Percentiles rank a stretch among this genome's conserved stretches.
Conservation (phyloP, 2,113 vertebrate genomes). For the Anser cygnoides region DNA sequence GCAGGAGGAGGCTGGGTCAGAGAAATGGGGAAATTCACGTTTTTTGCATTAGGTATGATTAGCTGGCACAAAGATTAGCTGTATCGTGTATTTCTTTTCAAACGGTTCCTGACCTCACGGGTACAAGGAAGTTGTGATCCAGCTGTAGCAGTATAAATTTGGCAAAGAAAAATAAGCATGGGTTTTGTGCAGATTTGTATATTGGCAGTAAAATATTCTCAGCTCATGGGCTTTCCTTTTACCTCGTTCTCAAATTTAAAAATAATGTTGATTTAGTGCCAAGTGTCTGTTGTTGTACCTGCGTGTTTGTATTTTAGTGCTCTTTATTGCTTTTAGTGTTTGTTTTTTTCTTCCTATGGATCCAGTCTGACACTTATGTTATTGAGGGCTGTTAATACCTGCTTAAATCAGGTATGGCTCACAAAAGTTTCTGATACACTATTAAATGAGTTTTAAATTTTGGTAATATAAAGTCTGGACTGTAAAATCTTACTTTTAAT, state of each 20-base stretch:
- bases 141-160: constrained; percentile 42
- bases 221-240: neutral
- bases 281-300: neutral
- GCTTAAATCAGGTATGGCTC: neutral
- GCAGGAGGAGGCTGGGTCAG: neutral
- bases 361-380: neutral
- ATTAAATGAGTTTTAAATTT: neutral
- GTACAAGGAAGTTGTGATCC: constrained; percentile 32
- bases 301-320: neutral
- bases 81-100: neutral
- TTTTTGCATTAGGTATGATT: constrained; percentile 22
- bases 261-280: constrained; percentile 11
- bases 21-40: neutral
- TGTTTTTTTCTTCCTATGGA: neutral
- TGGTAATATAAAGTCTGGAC: neutral
- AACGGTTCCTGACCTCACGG: neutral
- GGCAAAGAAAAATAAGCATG: constrained; percentile 1
- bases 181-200: neutral
- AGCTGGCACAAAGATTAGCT: constrained; percentile 8
- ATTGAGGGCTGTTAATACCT: neutral
- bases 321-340: neutral
- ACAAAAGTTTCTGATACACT: fast-evolving
- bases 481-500: constrained; percentile 34
- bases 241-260: neutral
- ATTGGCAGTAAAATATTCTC: neutral